Base-by-base conservation (phyloP, 2,888 invertebrate genomes). In the Pyrocoelia pectoralis region DNA sequence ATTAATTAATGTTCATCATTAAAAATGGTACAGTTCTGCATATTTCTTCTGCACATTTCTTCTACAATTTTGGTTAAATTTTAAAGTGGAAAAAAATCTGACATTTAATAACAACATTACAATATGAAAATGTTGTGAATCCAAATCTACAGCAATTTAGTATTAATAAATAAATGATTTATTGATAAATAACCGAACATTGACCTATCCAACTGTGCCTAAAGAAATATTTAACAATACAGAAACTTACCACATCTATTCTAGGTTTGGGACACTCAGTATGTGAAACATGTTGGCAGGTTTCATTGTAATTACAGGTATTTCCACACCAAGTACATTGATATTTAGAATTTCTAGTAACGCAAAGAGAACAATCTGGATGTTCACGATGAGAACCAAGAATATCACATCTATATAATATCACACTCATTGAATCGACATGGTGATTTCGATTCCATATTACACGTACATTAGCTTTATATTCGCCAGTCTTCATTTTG, bases 251-350 rank as follows among this genome's bases (percentile, higher is more conserved):
- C 90, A 95, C 93, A 80, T 96, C 95, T 74, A 96, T 96, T 74
- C 95, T 85, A 24, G 96, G 96, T 74, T 92, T 89, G 0, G 96
- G 96, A 78, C 96, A 96, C 78, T 95, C 94, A 55, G 89, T 89
- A 53, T 91, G 90, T 14, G 92, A 88, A 52, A 88, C 89, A 73
- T 91, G 89, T 53, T 90, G 85, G 77, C 97, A 98, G 3, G 93
- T 90, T 76, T 94, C 92, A 73, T 90, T 88, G 74, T 92, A 94
- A 19, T 91, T 90, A 80, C 96, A 96, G 15, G 91, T 89, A 77
- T 92, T 93, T 4, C 91, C 91, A 83, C 98, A 98, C 98, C 98
- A 99, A 49, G 93, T 92, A 79, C 99, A 99, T 73, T 94, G 91
- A 79, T 97, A 97, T 74, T 93, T 90, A 13, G 91, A 87, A 80